Base-by-base conservation (phyloP, 1,140 invertebrate genomes). In the Bombus consobrinus region DNA sequence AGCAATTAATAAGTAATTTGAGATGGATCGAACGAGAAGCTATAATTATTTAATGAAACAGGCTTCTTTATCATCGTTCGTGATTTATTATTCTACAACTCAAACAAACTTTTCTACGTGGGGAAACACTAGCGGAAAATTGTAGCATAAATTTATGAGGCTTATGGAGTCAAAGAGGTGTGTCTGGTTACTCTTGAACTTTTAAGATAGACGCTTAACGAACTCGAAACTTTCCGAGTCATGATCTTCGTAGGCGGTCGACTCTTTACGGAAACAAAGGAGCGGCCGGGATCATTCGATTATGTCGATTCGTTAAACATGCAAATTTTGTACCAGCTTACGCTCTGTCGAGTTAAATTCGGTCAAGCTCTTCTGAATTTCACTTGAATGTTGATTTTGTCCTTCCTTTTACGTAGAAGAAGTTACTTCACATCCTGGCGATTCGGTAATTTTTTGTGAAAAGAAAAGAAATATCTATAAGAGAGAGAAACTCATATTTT, bases 261-360 rank as follows among this genome's bases (percentile, higher is more conserved):
- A 15, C 66, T 22, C 53, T 59, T 71, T 62, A n/a, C 22, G 47
- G 39, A 79, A 81, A 85, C 77, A 85, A 81, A 73, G 43, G 57
- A 53, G 53, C 53, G 37, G 34, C 75, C 18, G 41, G 34, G 69
- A 80, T 73, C 41, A 72, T 78, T 77, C 64, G 83, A 85, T 80
- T 72, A 72, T n/a, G 43, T n/a, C 22, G 34, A 57, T 59, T 66
- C 53, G 43, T 85, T 85, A 85, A 81, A 81, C 22, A 81, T 85
- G 78, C 37, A 74, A 85, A 85, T 80, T 34, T 53, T 5, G 8
- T 6, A 3, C 12, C n/a, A 66, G 15, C 64, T n/a, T 18, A 43
- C 5, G 9, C 6, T n/a, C 22, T 18, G 39, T 43, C n/a, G 2
- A 39, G n/a, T 73, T 12, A 13, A 41, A 71, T 71, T 71, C 69